Evolutionary conservation across 2,113 vertebrate genomes (phyloP), one percentile per base, ranked within the genome.

Genomic region (Tamias sibiricus): DNA sequence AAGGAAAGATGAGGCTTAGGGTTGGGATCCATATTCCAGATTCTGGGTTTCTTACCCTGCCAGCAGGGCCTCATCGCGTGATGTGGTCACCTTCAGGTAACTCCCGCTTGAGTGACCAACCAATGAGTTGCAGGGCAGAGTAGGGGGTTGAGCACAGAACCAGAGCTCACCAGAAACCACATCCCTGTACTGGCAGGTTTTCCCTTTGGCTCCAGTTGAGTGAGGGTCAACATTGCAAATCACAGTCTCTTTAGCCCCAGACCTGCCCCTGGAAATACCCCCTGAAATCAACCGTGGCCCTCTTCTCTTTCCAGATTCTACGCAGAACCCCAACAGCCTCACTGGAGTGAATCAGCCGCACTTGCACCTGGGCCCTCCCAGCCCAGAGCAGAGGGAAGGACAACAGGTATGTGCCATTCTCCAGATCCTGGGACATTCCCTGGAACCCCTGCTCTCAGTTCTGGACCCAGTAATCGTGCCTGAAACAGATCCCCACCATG

Each of bases 211-310:
- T 2, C 72, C 64, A 32, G 90, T 96, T 42, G 69, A 86, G 37
- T 68, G 22, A 13, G 97, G 96, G 26, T 97, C 95, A 42, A 97
- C 96, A n/a, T 98, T 98, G 90, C 98, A 98, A 93, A 83, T 52
- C 1, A 44, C 81, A 88, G 91, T 97, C 42, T 95, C 85, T 37
- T 77, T 44, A 24, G 37, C 0, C 7, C 76, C 26, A 8, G 69
- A 1, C 3, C 8, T 35, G 88, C 98, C 94, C 94, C 57, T 17
- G 74, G 87, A 98, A 98, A 93, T 98, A 97, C 1, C 98, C 98
- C 0, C 0, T 52, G 68, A 98, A 98, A 90, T 95, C 80, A 0
- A 98, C 98, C 0, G 94, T 98, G 90, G 96, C 95, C 42, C 79
- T 17, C 8, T 92, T 79, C 35, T 87, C 87, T 83, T 68, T 93